Conservation (phyloP, 2,888 invertebrate species). For the Ceramica pisi region DNA sequence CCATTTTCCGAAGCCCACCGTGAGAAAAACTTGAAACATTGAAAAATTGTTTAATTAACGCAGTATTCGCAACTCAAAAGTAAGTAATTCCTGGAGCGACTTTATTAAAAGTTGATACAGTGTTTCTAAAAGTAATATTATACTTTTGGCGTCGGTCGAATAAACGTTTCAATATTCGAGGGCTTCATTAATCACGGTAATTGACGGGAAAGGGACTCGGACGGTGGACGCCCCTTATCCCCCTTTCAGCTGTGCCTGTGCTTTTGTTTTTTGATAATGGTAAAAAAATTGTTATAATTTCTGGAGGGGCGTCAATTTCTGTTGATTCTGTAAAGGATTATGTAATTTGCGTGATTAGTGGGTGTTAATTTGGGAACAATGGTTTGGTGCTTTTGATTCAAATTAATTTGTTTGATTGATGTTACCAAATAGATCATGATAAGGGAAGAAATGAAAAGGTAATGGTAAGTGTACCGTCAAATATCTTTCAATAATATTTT, state of each 20-base stretch:
- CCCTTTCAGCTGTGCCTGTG: slow-evolving; percentile 67
- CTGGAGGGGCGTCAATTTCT: slow-evolving; percentile 58
- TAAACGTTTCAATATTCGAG: slow-evolving; percentile 90
- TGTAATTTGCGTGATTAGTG: slow-evolving; percentile 46
- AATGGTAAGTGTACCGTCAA: not conserved
- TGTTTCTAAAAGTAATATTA: slow-evolving; percentile 83
- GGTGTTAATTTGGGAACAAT: slow-evolving; percentile 51
- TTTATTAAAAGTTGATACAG: slow-evolving; percentile 86
- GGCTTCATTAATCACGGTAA: slow-evolving; percentile 89
- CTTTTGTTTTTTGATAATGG: slow-evolving; percentile 78
- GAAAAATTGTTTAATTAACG: slow-evolving; percentile 45
- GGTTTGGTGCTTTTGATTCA: slow-evolving; percentile 34
- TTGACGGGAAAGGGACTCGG: slow-evolving; percentile 87
- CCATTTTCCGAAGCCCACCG: not conserved
- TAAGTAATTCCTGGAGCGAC: slow-evolving; percentile 62
- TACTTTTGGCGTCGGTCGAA: slow-evolving; percentile 86
- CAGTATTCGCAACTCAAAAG: slow-evolving; percentile 49
- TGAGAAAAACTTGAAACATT: slow-evolving; percentile 27
- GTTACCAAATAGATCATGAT: not conserved
- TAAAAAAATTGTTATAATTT: slow-evolving; percentile 69
- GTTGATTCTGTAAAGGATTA: slow-evolving; percentile 57
- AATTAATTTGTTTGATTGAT: slow-evolving; percentile 47
- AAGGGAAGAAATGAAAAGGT: not conserved
- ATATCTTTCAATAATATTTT: slow-evolving; percentile 4
- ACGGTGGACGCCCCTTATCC: slow-evolving; percentile 76